Conservation (phyloP, 2,888 invertebrate genomes). For the Ligdia adustata region DNA sequence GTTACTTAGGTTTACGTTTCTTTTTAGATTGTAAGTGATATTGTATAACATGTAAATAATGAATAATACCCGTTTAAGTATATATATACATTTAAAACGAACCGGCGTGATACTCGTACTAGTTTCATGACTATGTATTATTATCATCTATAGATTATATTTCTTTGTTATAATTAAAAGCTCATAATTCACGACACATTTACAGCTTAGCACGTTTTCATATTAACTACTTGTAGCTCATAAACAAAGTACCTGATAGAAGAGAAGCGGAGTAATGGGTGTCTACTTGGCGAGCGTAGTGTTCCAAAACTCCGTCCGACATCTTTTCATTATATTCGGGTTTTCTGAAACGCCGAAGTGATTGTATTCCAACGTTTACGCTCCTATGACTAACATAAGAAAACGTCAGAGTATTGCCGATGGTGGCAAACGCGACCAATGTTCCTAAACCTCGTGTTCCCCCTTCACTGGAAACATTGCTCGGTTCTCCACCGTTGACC, state of each 20-base stretch:
- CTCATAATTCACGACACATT: conserved; percentile 2
- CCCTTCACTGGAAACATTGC: conserved; percentile 37
- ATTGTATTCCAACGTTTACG: conserved; percentile 6
- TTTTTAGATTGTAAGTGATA: conserved; percentile 67
- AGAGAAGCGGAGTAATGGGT: too few species aligned
- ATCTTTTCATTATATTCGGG: neutral
- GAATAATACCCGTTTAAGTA: conserved; percentile 40
- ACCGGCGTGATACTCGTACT: neutral
- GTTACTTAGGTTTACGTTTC: conserved; percentile 76
- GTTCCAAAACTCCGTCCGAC: neutral
- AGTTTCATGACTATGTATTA: too few species aligned
- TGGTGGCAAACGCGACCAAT: conserved; percentile 34
- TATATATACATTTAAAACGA: neutral
- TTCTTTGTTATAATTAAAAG: neutral
- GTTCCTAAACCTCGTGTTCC: too few species aligned
- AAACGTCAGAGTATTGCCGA: conserved; percentile 29
- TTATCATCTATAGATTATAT: neutral
- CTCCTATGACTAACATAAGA: conserved; percentile 10
- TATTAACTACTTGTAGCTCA: conserved; percentile 23
- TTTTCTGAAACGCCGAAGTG: too few species aligned
- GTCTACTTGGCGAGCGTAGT: too few species aligned
- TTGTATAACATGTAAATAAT: conserved; percentile 78
- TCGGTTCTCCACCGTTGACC: conserved; percentile 36
- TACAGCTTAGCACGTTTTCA: conserved; percentile 15
- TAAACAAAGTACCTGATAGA: conserved; percentile 32